phyloP scores from a whole-genome alignment of 2,113 vertebrate genomes.

The Pangasianodon hypophthalmus region DNA sequence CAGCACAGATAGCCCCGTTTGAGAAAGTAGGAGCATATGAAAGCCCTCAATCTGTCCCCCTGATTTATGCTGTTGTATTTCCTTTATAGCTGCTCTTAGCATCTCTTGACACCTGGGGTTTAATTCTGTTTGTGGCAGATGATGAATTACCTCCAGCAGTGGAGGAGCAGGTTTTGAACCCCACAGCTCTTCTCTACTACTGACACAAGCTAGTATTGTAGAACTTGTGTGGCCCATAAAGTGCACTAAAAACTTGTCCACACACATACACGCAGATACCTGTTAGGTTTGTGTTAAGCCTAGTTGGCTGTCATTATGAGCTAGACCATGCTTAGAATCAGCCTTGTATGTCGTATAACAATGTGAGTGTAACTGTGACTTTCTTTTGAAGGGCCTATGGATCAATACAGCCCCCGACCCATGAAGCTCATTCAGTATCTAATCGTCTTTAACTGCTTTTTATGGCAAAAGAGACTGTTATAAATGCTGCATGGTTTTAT shows the following conservation, averaged over 20 bases:
- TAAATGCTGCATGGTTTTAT: slow-evolving; percentile 2
- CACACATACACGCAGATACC: background rate
- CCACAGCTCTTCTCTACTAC: slow-evolving; percentile 1
- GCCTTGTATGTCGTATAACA: background rate
- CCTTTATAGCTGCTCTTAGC: slow-evolving; percentile 26
- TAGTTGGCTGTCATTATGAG: background rate
- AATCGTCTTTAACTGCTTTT: slow-evolving; percentile 12
- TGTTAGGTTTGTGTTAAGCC: background rate
- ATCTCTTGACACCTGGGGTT: slow-evolving; percentile 24
- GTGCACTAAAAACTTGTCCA: background rate
- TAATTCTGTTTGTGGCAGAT: slow-evolving; percentile 58
- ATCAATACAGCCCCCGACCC: background rate
- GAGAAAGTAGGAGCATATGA: slow-evolving; percentile 53
- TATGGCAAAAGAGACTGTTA: background rate
- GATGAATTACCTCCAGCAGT: slow-evolving; percentile 66
- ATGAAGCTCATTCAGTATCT: background rate
- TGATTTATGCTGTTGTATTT: slow-evolving; percentile 69
- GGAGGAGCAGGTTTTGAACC: slow-evolving; percentile 60
- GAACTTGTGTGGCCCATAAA: slow-evolving; percentile 11
- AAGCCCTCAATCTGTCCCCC: slow-evolving; percentile 71
- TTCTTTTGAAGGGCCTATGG: background rate
- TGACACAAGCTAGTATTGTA: slow-evolving; percentile 4
- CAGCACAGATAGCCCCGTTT: slow-evolving; percentile 55
- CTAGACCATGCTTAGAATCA: background rate
- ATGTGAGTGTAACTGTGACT: background rate